Conservation (phyloP, 1,140 invertebrate species). For the Drosophila neocordata region DNA sequence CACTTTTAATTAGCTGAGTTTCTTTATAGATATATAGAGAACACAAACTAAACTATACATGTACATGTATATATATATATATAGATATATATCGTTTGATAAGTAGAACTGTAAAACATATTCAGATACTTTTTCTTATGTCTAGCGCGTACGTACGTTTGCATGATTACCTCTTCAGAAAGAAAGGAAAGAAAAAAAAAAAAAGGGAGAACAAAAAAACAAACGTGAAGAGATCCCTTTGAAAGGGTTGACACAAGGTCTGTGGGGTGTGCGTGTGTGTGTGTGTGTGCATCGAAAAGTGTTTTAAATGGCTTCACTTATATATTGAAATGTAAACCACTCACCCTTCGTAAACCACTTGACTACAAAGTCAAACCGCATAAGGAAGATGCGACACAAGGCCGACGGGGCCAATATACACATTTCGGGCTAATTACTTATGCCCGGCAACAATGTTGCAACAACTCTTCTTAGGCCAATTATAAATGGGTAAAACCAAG, state of each 20-base stretch:
- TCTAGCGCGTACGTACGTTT: not conserved
- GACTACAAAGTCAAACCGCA: slow-evolving; percentile 74
- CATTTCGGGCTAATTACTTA: slow-evolving; percentile 66
- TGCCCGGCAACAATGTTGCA: slow-evolving; percentile 46
- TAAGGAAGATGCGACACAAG: slow-evolving; percentile 31
- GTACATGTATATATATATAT: not conserved
- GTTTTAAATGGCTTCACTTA: slow-evolving; percentile 69
- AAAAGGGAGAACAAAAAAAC: not conserved
- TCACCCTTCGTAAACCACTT: slow-evolving; percentile 41
- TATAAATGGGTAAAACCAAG: slow-evolving; percentile 29
- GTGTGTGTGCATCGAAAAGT: slow-evolving; percentile 43
- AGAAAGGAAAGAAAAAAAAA: no score
- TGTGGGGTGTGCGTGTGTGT: not conserved
- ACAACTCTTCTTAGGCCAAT: slow-evolving; percentile 71
- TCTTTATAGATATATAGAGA: slow-evolving; percentile 1
- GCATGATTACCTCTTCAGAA: not conserved
- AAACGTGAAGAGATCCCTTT: slow-evolving; percentile 1
- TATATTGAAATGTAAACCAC: slow-evolving; percentile 60
- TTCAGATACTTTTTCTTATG: slow-evolving; percentile 5
- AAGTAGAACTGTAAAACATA: not conserved
- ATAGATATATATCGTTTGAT: not conserved
- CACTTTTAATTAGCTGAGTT: slow-evolving; percentile 74
- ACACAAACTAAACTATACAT: not conserved
- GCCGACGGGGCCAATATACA: not conserved
- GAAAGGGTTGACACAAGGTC: slow-evolving; percentile 47